These are phyloP conservation scores for Thera britannica DNA, from an alignment of 2,888 invertebrate species.

Conservation along the genomic window DNA sequence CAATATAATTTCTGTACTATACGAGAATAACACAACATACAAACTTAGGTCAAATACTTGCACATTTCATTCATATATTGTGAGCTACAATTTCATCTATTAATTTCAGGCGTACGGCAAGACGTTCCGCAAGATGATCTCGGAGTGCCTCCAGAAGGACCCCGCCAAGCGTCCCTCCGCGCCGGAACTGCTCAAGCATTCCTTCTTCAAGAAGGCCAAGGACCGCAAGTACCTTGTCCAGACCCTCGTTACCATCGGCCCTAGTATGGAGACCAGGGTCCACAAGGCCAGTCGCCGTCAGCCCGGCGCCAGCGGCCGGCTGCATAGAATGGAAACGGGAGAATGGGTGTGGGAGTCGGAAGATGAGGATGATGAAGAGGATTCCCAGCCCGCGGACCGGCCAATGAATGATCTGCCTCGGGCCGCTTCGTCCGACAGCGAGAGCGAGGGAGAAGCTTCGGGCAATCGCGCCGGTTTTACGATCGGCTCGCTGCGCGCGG, in stretches of 20 bases:
- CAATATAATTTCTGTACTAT: too few relatives aligned
- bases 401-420: conserved; percentile 86
- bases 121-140: conserved; percentile 98
- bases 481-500: conserved; percentile 44
- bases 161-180: conserved; percentile 98
- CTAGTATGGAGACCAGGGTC: conserved; percentile 95
- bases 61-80: too few relatives aligned
- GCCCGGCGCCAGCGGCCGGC: conserved; percentile 93
- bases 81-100: background rate
- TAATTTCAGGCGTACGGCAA: conserved; percentile 91
- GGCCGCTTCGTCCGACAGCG: conserved; percentile 86
- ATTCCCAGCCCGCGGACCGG: conserved; percentile 83
- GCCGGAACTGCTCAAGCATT: conserved; percentile 97
- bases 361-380: conserved; percentile 90
- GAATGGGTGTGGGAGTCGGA: conserved; percentile 99
- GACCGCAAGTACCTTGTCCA: conserved; percentile 95
- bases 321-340: conserved; percentile 97
- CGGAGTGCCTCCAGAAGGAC: conserved; percentile 98
- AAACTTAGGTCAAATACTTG: too few relatives aligned
- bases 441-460: conserved; percentile 69
- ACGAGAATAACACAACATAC: background rate
- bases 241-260: conserved; percentile 93
- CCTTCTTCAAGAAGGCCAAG: conserved; percentile 99
- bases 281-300: conserved; percentile 94
- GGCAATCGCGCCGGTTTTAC: conserved; percentile 44